Evolutionary conservation across 64 coral and sea anemone genomes (phyloP), one percentile per base, ranked within the genome.

Genomic region (Orbicella faveolata): DNA sequence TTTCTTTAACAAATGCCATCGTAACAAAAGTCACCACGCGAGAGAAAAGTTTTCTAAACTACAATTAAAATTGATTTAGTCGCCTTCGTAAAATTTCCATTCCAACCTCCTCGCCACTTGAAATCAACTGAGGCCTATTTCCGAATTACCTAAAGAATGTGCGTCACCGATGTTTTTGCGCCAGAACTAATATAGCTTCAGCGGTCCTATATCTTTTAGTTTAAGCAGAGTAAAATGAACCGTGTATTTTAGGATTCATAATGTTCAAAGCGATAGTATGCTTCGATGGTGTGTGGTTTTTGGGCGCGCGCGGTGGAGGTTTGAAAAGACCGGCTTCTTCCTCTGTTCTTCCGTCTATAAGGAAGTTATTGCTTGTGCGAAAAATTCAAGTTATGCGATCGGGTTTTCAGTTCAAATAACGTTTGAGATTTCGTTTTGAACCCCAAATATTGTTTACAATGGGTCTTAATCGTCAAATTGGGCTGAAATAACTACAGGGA

Each of bases 51-150:
- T n/a, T 72, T 17, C 12, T 6, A 63, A 67, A 44, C 18, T 39
- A 83, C 33, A 62, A 9, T 34, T 17, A 41, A 17, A 83, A 83
- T 66, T 15, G 19, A 10, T 66, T 37, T 21, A 21, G 4, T 19
- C 39, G 30, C 13, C 36, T 72, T n/a, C 9, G 65, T 4, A 66
- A 67, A 36, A 63, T 18, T n/a, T 39, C 68, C 39, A 48, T 70
- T 70, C 57, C 33, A 67, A 83, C 3, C 14, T 17, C 13, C 63
- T 70, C 37, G 66, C 82, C 82, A 85, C 65, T 85, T 85, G 39
- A 85, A 53, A 52, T 85, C 19, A 51, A 68, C 39, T 20, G n/a
- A 70, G n/a, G 53, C 41, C 19, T 52, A 78, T 73, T 73, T 81
- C 14, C 11, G 6, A 81, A 23, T 70, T 70, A 11, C 44, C 44